Base-by-base conservation (phyloP, 2,797 vertebrate species). In the Ctenosaura bakeri region DNA sequence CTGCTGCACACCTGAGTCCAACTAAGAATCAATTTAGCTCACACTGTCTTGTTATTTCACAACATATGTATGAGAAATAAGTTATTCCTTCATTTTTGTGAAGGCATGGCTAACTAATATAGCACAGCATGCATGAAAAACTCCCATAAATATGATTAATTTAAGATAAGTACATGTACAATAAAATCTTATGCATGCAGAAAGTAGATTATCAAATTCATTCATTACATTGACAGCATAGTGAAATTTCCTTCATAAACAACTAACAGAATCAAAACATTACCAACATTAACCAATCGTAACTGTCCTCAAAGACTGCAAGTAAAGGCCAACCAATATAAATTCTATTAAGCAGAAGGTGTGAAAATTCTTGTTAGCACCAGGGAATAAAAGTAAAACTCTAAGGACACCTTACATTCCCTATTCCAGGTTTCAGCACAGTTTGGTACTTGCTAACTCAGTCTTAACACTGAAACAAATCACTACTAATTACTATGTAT, bases 141-240 rank as follows among this genome's bases (percentile, higher is more conserved):
- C 2, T 62, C 59, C 4, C 26, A 80, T 52, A 50, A 29, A 76
- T 56, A 32, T 52, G 79, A 14, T 83, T 83, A 88, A 83, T 73
- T 73, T 59, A 18, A 52, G 50, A 56, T 52, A 71, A 59, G 18
- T n/a, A n/a, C 20, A 74, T 59, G 69, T 52, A 20, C 32, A 52
- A 73, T 74, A 88, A 88, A 46, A 73, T 20, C 29, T 80, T 80
- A 89, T 90, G 90, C 85, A 88, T 76, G 64, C 83, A 82, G 85
- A 62, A 64, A 82, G 74, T 92, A 92, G 82, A 91, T 85, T 86
- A 76, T 74, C 73, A 94, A 85, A 90, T 88, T 84, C 87, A 92
- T 76, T 81, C 93, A 89, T 88, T 62, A 91, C 46, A 80, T 13
- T 22, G 89, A 35, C 16, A 8, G 35, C 59, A 77, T 52, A 66